Conservation (phyloP, 2,113 vertebrate genomes). For the Morone saxatilis region DNA sequence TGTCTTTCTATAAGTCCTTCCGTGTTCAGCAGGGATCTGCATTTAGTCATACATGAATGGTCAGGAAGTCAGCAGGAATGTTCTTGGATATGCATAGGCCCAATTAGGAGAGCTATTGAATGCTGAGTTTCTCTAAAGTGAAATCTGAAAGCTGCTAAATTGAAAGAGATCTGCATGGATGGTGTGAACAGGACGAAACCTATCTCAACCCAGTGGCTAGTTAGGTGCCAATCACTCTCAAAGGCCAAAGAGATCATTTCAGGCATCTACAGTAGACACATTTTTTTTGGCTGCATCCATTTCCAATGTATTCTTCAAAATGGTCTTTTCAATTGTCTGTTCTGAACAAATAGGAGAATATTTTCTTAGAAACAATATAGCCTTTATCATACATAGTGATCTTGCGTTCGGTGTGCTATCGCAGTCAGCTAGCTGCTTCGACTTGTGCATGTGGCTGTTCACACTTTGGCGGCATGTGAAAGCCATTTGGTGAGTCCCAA, state of each 20-base stretch:
- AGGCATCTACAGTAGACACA: slow-evolving; percentile 61
- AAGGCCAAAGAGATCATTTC: slow-evolving; percentile 79
- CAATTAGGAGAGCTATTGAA: slow-evolving; percentile 39
- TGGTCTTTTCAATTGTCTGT: slow-evolving; percentile 45
- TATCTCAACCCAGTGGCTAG: slow-evolving; percentile 45
- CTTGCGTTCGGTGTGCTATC: slow-evolving; percentile 71
- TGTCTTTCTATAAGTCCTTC: slow-evolving; percentile 42
- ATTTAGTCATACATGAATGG: slow-evolving; percentile 19
- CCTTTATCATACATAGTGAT: slow-evolving; percentile 68
- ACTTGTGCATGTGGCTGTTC: slow-evolving; percentile 75
- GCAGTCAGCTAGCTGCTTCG: slow-evolving; percentile 67
- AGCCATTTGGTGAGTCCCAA: slow-evolving; percentile 67
- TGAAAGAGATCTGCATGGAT: slow-evolving; percentile 55
- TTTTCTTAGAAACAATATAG: slow-evolving; percentile 66
- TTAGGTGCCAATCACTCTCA: slow-evolving; percentile 76
- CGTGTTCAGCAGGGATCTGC: slow-evolving; percentile 39
- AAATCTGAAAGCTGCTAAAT: slow-evolving; percentile 41
- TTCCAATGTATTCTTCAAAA: slow-evolving; percentile 50
- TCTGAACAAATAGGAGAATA: slow-evolving; percentile 55
- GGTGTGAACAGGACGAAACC: slow-evolving; percentile 35
- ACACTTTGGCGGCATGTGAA: slow-evolving; percentile 35
- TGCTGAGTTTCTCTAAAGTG: slow-evolving; percentile 36
- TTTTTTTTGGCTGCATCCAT: slow-evolving; percentile 59
- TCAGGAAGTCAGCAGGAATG: slow-evolving; percentile 67
- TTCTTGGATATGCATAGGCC: slow-evolving; percentile 66